Conservation (phyloP, 2,888 invertebrate genomes). For the Leucoptera coffeella region DNA sequence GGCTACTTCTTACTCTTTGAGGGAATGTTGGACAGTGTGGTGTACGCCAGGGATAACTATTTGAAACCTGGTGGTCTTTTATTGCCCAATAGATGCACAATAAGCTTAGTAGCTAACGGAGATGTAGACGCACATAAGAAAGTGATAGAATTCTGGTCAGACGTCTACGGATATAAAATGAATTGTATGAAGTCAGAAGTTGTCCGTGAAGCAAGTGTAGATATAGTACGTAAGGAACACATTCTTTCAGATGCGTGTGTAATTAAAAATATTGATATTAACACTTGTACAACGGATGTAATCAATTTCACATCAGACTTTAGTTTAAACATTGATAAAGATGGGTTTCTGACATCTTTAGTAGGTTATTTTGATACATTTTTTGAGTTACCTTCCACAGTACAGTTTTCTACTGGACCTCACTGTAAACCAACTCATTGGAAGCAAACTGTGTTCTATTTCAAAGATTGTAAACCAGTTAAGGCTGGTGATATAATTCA, state of each 20-base stretch:
- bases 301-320: slow-evolving; percentile 70
- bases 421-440: slow-evolving; percentile 75
- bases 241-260: slow-evolving; percentile 61
- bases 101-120: slow-evolving; percentile 74
- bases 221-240: slow-evolving; percentile 43
- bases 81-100: slow-evolving; percentile 78
- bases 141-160: slow-evolving; percentile 80
- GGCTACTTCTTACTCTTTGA: slow-evolving; percentile 95
- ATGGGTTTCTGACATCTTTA: slow-evolving; percentile 70
- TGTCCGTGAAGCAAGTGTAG: slow-evolving; percentile 62
- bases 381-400: slow-evolving; percentile 64
- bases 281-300: slow-evolving; percentile 63
- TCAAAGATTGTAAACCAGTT: slow-evolving; percentile 66
- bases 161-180: slow-evolving; percentile 94
- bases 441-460: slow-evolving; percentile 89
- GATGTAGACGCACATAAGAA: slow-evolving; percentile 68
- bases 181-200: slow-evolving; percentile 82
- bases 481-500: slow-evolving; percentile 57
- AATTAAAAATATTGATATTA: slow-evolving; percentile 69
- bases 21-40: slow-evolving; percentile 92
- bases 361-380: slow-evolving; percentile 90
- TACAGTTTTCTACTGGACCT: slow-evolving; percentile 77
- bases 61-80: slow-evolving; percentile 70
- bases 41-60: slow-evolving; percentile 80
- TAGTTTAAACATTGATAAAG: slow-evolving; percentile 54